Evolutionary conservation across 2,888 invertebrate species (phyloP), one percentile per base, ranked within the genome.

Genomic region (Drosophila birchii): DNA sequence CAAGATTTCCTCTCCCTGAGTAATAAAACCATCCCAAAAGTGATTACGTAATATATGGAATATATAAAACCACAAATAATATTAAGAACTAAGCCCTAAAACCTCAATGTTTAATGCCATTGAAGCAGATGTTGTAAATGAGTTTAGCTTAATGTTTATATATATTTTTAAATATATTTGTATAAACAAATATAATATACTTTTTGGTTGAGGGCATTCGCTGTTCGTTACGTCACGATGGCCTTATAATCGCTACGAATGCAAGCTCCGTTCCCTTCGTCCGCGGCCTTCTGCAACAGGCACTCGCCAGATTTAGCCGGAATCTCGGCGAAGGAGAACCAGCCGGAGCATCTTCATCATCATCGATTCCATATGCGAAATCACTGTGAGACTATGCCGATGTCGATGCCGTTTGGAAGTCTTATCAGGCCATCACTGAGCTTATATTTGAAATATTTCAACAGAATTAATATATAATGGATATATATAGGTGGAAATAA

Each of bases 301-400:
- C 79, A 43, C 39, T 39, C 60, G 78, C 81, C 78, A 53, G 86
- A 77, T 86, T 72, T 14, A 74, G 85, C 82, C 57, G 80, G 89
- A 73, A 71, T 63, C 12, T 51, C 20, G 5, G 5, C 14, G 20
- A 36, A 43, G 26, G 39, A 64, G 64, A 56, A 38, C 54, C 29
- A 20, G 18, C 1, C 18, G 23, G 32, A 62, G 62, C 54, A 54
- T 51, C 41, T 49, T 39, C 47, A 54, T 41, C 36, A 70, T 23
- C 60, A 69, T 47, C 20, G 54, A 71, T 71, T 62, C 20, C 58
- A 18, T 54, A 32, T 16, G 67, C 44, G 38, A 67, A 66, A 66
- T 36, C 43, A 14, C 18, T 26, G 55, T 20, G 63, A 62, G 26
- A 49, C 36, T 32, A 2, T 32, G 60, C 23, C 38, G 45, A 32